Conservation (phyloP, 2,888 invertebrate genomes). For the Trissonchulus latispiculum region DNA sequence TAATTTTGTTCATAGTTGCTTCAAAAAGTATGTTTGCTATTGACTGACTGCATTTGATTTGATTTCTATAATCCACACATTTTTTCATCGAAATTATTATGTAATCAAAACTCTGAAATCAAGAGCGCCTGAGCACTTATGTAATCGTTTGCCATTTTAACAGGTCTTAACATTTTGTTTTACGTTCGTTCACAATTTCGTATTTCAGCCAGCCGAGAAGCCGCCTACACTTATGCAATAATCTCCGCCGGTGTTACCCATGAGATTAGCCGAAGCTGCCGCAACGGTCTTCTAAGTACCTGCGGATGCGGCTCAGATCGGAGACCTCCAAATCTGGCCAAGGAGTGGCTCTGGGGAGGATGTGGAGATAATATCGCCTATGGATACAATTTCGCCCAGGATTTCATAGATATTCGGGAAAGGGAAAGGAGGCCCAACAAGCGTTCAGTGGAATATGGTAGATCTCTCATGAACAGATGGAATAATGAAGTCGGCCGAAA, state of each 20-base stretch:
- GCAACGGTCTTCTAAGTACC: conserved; percentile 74
- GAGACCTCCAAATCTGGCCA: conserved; percentile 68
- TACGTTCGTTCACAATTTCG: too few species aligned
- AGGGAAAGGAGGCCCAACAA: conserved; percentile 62
- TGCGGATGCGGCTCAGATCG: conserved; percentile 77
- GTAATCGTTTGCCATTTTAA: too few species aligned
- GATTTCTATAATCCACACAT: too few species aligned
- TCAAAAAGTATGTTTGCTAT: too few species aligned
- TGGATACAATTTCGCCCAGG: conserved; percentile 87
- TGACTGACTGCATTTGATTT: too few species aligned
- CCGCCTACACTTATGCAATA: conserved; percentile 54
- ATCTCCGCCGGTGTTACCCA: conserved; percentile 63
- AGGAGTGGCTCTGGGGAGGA: conserved; percentile 95
- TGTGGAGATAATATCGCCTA: conserved; percentile 95
- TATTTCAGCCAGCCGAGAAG: conserved; percentile 51
- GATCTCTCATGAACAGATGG: conserved; percentile 87
- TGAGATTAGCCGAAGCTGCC: conserved; percentile 74
- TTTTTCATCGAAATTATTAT: too few species aligned
- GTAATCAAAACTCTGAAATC: too few species aligned
- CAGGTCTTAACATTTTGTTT: too few species aligned
- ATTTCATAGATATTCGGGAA: conserved; percentile 85
- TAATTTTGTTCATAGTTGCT: too few species aligned
- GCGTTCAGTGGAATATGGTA: conserved; percentile 64
- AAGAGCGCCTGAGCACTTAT: too few species aligned
- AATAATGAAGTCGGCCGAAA: conserved; percentile 95